phyloP scores from a whole-genome alignment of 2,797 vertebrate genomes.

The Jordanella pulchra region DNA sequence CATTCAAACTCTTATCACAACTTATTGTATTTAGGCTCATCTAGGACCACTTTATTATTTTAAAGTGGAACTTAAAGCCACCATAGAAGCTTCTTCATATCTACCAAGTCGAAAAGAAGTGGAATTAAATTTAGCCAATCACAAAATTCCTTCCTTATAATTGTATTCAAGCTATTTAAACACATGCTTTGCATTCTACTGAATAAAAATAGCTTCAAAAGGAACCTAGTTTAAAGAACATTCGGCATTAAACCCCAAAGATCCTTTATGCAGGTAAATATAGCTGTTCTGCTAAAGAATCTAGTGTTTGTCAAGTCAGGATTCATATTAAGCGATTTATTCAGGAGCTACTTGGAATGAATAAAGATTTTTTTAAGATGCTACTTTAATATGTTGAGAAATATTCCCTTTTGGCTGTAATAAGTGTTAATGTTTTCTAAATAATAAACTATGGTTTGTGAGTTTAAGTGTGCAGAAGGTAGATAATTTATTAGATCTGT shows the following conservation, averaged over 20 bases:
- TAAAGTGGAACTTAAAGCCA: no score
- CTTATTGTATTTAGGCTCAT: no score
- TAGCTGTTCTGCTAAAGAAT: neutral
- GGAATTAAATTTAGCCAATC: neutral
- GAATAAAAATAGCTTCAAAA: no score
- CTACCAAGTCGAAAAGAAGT: no score
- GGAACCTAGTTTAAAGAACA: no score
- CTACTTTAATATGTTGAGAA: neutral
- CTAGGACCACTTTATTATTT: no score
- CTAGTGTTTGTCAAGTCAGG: neutral
- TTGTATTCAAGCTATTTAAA: no score
- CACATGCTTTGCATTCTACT: no score
- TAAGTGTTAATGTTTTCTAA: neutral
- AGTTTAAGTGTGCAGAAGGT: neutral
- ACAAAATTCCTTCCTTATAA: neutral
- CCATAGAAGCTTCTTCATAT: no score
- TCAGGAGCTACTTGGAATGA: neutral
- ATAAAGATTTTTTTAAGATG: neutral
- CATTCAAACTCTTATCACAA: neutral
- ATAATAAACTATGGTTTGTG: neutral
- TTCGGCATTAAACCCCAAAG: no score
- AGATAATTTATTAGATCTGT: neutral
- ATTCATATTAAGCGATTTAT: neutral
- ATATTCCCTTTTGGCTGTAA: neutral
- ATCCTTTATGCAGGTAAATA: neutral